phyloP scores from a whole-genome alignment of 1,140 invertebrate species.

The Danaus plexippus region DNA sequence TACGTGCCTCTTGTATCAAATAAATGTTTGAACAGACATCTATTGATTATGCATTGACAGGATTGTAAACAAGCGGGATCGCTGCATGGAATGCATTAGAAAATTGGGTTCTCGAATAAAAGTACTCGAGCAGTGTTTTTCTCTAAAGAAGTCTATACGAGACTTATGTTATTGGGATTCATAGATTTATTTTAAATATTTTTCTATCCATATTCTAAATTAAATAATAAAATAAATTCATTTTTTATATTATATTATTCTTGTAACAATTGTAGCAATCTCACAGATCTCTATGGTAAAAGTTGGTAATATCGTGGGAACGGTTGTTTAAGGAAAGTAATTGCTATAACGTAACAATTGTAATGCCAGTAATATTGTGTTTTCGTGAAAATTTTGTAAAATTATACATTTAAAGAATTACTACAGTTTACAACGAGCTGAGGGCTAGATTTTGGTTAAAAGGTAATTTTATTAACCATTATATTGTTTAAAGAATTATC shows the following conservation, averaged over 20 bases:
- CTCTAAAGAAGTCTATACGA: too few species aligned
- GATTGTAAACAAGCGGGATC: constrained; percentile 2
- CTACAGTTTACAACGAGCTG: too few species aligned
- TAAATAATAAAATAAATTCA: neutral
- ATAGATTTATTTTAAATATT: too few species aligned
- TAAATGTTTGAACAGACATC: constrained; percentile 6
- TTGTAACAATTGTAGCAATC: constrained; percentile 8
- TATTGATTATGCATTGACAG: constrained; percentile 10
- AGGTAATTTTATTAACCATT: too few species aligned
- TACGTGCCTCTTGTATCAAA: constrained; percentile 2
- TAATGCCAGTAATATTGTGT: constrained; percentile 3
- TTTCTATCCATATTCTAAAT: neutral
- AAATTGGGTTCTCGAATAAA: too few species aligned
- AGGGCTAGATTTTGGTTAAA: too few species aligned
- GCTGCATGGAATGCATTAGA: too few species aligned
- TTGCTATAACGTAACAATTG: constrained; percentile 12
- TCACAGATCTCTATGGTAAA: constrained; percentile 15
- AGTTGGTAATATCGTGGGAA: constrained; percentile 11
- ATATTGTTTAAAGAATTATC: too few species aligned
- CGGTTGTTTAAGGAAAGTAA: constrained; percentile 15
- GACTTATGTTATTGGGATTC: too few species aligned
- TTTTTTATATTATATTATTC: constrained; percentile 3
- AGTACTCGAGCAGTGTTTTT: too few species aligned
- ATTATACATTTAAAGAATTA: too few species aligned
- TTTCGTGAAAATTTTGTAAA: neutral